Base-by-base conservation (phyloP, 2,888 invertebrate species). In the Stenotaenia linearis region DNA sequence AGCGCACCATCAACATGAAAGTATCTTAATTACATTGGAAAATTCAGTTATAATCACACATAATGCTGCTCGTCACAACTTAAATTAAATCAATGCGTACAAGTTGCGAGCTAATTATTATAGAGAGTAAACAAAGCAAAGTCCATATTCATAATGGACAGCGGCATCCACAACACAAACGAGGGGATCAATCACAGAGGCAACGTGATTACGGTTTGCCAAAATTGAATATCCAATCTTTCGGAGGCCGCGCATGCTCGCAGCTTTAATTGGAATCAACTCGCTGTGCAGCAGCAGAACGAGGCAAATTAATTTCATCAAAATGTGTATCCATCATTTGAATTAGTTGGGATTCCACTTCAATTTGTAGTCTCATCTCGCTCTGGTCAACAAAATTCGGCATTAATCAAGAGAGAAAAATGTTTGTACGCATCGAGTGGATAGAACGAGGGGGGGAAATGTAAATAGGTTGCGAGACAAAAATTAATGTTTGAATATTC, bases 261-360 rank as follows among this genome's bases (percentile, higher is more conserved):
- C 69, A 69, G 28, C 69, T 69, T 28, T 69, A 69, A 69, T 69
- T 69, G 69, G 69, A 69, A 69, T 69, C 69, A 69, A 69, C 69
- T 25, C 69, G 28, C 69, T 28, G 4, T 69, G 50, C 69, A 6
- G 69, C 69, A 28, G 18, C 50, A 50, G 50, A 32, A 69, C 28
- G 69, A 69, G 28, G 25, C 69, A 69, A 69, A 69, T 69, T 69
- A 69, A 69, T 69, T 69, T 69, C 69, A 69, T 69, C 69, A 69
- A 69, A 69, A 69, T 69, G 50, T 50, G 10, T 69, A 69, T 69
- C 69, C 25, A 69, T 69, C 69, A 69, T 69, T 28, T 69, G 69
- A 69, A 69, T 69, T 69, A 23, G 28, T 25, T 25, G 25, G 25
- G 28, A 23, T 28, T 12, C 28, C n/a, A 6, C 69, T 15, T 69